Percentiles rank a stretch among this genome's conserved stretches.
Conservation (phyloP, 2,797 vertebrate genomes). For the Mormyrops attenuatus region DNA sequence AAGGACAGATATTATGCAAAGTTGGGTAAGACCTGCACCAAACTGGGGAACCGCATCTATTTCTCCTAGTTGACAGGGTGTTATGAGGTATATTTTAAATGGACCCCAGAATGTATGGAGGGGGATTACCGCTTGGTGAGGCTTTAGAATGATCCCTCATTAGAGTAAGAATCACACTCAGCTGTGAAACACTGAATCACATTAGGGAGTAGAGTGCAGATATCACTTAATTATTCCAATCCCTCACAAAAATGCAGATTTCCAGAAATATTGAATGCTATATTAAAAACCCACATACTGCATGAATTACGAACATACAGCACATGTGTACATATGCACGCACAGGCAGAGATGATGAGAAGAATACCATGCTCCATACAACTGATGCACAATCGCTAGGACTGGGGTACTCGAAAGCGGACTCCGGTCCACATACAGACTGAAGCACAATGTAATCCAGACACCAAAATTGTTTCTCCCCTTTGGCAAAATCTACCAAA, state of each 20-base stretch:
- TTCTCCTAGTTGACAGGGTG: slow-evolving; percentile 4
- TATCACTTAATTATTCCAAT: slow-evolving; percentile 18
- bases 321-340: not conserved
- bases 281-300: not conserved
- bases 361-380: not conserved
- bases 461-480: not conserved
- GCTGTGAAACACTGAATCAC: slow-evolving; percentile 19
- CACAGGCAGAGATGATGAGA: not conserved
- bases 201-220: slow-evolving; percentile 14
- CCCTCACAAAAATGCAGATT: slow-evolving; percentile 2
- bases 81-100: slow-evolving; percentile 1
- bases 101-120: not conserved
- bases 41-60: not conserved
- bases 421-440: not conserved
- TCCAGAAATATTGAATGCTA: not conserved
- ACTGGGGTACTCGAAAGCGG: not conserved
- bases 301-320: not conserved
- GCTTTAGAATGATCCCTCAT: slow-evolving; percentile 14
- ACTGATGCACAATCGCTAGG: not conserved
- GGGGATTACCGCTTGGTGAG: not conserved
- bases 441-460: not conserved
- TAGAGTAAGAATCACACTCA: slow-evolving; percentile 17
- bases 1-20: slow-evolving; percentile 18
- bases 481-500: not conserved
- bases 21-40: not conserved